Evolutionary conservation across 1,140 invertebrate genomes (phyloP).

Genomic region (Brachionus asplanchnoidis): DNA sequence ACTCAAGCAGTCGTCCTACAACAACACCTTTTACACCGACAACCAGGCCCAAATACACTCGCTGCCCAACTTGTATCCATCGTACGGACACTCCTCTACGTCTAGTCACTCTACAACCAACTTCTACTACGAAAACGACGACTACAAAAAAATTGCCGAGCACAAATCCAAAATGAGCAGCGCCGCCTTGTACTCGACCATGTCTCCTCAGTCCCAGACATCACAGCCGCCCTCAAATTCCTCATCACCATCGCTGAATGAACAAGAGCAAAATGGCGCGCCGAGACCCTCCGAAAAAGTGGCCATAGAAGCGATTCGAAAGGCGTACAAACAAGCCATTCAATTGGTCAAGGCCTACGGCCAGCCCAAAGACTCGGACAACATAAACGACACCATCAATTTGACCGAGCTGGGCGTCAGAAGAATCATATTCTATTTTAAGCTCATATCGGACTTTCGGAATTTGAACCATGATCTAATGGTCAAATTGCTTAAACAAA

Average conservation of each 20-base stretch:
- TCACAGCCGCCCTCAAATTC: background rate
- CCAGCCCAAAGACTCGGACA: background rate
- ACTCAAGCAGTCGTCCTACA: background rate
- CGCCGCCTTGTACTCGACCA: background rate
- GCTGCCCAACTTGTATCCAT: background rate
- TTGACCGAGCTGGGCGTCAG: slow-evolving; percentile 30
- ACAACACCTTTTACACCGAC: background rate
- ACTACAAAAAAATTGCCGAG: background rate
- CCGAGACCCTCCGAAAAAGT: background rate
- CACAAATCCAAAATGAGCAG: background rate
- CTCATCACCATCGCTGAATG: background rate
- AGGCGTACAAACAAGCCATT: slow-evolving; percentile 30
- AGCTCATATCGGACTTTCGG: slow-evolving; percentile 33
- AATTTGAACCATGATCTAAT: slow-evolving; percentile 35
- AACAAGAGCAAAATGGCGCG: background rate
- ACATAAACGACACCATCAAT: slow-evolving; percentile 32
- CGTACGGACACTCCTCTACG: background rate
- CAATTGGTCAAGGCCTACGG: slow-evolving; percentile 36
- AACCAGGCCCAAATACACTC: background rate
- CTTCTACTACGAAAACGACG: background rate
- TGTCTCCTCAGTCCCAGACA: background rate
- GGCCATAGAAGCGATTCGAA: background rate
- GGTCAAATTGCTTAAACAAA: slow-evolving; percentile 34
- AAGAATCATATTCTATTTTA: slow-evolving; percentile 40
- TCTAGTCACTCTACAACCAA: background rate